phyloP scores from a whole-genome alignment of 2,797 vertebrate genomes.

The Gephyroberyx darwinii region DNA sequence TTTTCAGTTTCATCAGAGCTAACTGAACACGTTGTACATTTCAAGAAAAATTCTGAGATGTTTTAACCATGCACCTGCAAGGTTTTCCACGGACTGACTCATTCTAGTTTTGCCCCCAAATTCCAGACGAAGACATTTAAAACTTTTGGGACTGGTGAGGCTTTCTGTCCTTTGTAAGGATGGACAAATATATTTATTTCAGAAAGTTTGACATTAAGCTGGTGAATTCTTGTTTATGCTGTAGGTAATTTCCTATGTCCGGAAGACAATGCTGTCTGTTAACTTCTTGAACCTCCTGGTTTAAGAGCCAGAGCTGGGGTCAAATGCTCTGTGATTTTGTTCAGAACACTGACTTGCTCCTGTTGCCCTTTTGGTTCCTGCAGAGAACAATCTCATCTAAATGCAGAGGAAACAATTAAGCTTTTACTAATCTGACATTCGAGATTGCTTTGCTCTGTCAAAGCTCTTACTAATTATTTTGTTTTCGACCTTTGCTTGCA shows the following conservation, averaged over 20 bases:
- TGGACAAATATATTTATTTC: neutral
- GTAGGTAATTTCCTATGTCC: neutral
- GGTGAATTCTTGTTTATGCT: neutral
- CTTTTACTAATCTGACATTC: slow-evolving; percentile 1
- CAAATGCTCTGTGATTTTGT: slow-evolving; percentile 7
- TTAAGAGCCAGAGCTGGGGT: neutral
- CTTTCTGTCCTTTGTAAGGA: neutral
- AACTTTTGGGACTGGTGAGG: neutral
- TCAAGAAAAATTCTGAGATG: slow-evolving; percentile 2
- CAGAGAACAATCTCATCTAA: slow-evolving; percentile 7
- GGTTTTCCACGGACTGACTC: slow-evolving; percentile 15
- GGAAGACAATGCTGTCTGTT: neutral
- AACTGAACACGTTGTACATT: neutral
- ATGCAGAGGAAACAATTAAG: slow-evolving; percentile 12
- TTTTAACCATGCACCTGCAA: slow-evolving; percentile 41
- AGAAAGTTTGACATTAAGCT: slow-evolving; percentile 6
- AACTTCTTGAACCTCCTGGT: neutral
- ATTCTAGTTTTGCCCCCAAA: slow-evolving; percentile 14
- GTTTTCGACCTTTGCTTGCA: slow-evolving; percentile 1
- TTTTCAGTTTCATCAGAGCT: neutral
- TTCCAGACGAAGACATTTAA: neutral
- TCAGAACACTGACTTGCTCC: neutral
- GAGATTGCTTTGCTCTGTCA: slow-evolving; percentile 19
- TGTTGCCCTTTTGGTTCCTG: slow-evolving; percentile 1
- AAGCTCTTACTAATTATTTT: slow-evolving; percentile 9